Percentiles rank a stretch among this genome's conserved stretches.
These are phyloP conservation scores for Entelurus aequoreus DNA, from an alignment of 2,113 vertebrate genomes.

Conservation along the genomic window DNA sequence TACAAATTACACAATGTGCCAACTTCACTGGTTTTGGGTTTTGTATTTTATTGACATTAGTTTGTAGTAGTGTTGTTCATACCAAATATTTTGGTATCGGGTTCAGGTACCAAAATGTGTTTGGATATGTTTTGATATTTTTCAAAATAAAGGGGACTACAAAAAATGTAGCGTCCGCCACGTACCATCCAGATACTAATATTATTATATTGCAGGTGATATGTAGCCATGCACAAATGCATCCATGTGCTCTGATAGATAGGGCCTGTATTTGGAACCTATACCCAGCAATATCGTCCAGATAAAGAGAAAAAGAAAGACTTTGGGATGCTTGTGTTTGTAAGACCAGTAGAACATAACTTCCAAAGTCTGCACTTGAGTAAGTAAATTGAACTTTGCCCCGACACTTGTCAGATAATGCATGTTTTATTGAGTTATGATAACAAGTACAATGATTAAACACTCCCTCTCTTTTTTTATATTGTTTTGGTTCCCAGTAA, in stretches of 20 bases:
- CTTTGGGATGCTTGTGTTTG: conserved; percentile 8
- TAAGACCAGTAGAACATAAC: conserved; percentile 18
- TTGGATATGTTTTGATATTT: no score
- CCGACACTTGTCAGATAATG: conserved; percentile 33
- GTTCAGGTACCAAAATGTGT: no score
- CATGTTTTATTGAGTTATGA: conserved; percentile 45
- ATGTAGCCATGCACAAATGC: conserved; percentile 11
- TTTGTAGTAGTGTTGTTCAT: no score
- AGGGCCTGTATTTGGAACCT: conserved; percentile 49
- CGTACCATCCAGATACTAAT: not conserved
- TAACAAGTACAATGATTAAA: conserved; percentile 20
- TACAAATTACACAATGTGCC: no score
- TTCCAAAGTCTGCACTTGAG: conserved; percentile 38
- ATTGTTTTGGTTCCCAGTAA: not conserved
- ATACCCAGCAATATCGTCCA: not conserved
- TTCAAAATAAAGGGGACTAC: no score
- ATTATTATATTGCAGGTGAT: not conserved
- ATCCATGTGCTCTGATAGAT: not conserved
- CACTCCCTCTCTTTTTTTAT: conserved; percentile 24
- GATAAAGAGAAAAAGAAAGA: conserved; percentile 6
- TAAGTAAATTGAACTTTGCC: conserved; percentile 48
- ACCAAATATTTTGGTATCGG: no score
- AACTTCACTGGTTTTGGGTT: no score
- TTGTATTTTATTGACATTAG: no score
- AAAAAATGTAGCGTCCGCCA: not conserved